These are phyloP conservation scores for Eremobia ochroleuca DNA, from an alignment of 2,888 invertebrate species.

Conservation along the genomic window DNA sequence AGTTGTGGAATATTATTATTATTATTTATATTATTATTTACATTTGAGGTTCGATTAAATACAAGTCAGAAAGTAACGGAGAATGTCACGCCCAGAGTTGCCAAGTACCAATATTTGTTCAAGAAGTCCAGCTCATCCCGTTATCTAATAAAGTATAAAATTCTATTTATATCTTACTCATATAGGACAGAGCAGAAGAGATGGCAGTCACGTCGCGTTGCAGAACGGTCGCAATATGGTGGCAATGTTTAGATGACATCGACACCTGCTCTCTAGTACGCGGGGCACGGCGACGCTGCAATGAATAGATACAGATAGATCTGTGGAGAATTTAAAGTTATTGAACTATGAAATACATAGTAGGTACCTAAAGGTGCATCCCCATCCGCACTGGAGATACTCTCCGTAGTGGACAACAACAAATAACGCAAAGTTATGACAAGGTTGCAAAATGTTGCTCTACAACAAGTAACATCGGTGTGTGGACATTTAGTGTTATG, in stretches of 20 bases:
- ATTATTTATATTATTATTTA: no score
- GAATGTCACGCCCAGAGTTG: not conserved
- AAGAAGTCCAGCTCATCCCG: not conserved
- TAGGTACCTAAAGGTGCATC: not conserved
- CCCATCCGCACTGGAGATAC: not conserved
- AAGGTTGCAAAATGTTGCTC: no score
- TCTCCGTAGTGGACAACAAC: not conserved
- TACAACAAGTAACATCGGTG: no score
- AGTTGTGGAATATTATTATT: no score
- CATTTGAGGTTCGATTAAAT: not conserved
- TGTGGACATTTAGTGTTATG: not conserved
- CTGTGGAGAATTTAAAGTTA: conserved; percentile 15
- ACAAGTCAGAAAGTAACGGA: not conserved
- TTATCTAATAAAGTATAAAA: not conserved
- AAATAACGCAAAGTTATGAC: not conserved
- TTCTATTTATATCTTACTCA: not conserved
- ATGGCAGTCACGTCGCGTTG: conserved; percentile 62
- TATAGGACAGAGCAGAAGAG: not conserved
- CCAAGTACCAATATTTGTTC: not conserved
- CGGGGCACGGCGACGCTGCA: conserved; percentile 24
- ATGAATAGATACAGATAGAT: conserved; percentile 4
- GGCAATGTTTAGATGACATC: conserved; percentile 57
- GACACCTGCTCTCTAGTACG: conserved; percentile 46
- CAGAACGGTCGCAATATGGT: conserved; percentile 66
- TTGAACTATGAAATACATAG: conserved; percentile 22